Evolutionary conservation across 2,888 invertebrate genomes (phyloP), one percentile per base, ranked within the genome.

Genomic region (Nymphalis urticae): DNA sequence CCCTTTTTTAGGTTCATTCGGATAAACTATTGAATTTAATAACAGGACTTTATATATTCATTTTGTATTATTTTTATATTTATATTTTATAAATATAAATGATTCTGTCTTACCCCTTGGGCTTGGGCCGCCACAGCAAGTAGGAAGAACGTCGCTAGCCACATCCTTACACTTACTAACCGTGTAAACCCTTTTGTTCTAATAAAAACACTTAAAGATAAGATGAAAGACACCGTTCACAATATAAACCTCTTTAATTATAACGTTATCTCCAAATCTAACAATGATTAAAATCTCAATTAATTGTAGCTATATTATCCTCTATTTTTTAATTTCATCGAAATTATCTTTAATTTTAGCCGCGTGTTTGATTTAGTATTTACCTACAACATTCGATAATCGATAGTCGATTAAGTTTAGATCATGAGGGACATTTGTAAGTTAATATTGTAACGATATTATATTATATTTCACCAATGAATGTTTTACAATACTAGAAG

Each of bases 361-460:
- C 54, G 54, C 54, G 21, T 54, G 54, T 53, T 53, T 4, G 21
- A 24, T 10, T 24, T 13, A 16, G 4, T 24, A 27, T 54, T 54
- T 27, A 42, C 42, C 42, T 42, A 27, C 27, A 54, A 54, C 24
- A 54, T 54, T 54, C 27, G 54, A 54, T 54, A 13, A 54, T 17
- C 1, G 54, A 21, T 27, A 54, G 7, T 54, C 17, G 27, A 54
- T 54, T 27, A 27, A 13, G 54, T 54, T 21, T 17, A 7, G 10
- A 51, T 51, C 9, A 21, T 16, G 13, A 24, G 42, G 4, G 13
- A 10, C 42, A 8, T 10, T 42, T 42, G 10, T 42, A 42, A 36
- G 10, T 10, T 10, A 42, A 8, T 10, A 10, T 42, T 42, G 9
- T 42, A 42, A 42, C 42, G 10, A 42, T 42, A 36, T 36, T 9